Evolutionary conservation across 2,797 vertebrate species (phyloP), one percentile per base, ranked within the genome.

Genomic region (Caiman crocodilus): DNA sequence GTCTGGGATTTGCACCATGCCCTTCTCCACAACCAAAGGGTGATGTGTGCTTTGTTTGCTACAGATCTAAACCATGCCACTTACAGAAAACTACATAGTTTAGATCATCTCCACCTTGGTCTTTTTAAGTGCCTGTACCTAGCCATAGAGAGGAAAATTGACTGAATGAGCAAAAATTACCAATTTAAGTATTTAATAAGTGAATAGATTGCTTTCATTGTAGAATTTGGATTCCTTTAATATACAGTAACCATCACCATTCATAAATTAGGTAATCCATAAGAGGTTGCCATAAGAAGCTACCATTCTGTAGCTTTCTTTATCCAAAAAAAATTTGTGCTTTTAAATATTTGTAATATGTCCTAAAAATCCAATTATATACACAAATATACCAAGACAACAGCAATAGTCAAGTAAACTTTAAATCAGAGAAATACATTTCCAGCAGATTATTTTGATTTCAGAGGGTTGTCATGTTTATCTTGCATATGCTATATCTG

Each of bases 361-460:
- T 73, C 61, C 55, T 59, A 89, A 87, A 69, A 32, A 14, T 42
- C 25, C 42, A 76, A 78, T 90, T 80, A 84, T 64, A 58, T 67
- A 84, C 5, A 80, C 30, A 82, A 35, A 91, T 7, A 10, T 64
- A 63, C 60, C 60, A 90, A 3, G n/a, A 17, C 85, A 83, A 55
- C 14, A 57, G 14, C 59, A 88, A 18, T 50, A 50, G 42, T 50
- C 42, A 50, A 50, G 42, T 50, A 7, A 65, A 6, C 6, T 61
- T 58, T 73, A 63, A 89, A 85, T 87, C 85, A 11, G n/a, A 82
- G 42, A 93, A 93, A 60, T 23, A 79, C 42, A 13, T 82, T 90
- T 90, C 76, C 56, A 90, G 21, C 60, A 90, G 87, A 78, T 64
- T 90, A 76, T 67, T 80, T 42, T 80, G 7, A 55, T 89, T 88